These are phyloP conservation scores for Dasyprocta punctata DNA, from an alignment of 2,113 vertebrate genomes.

Conservation along the genomic window DNA sequence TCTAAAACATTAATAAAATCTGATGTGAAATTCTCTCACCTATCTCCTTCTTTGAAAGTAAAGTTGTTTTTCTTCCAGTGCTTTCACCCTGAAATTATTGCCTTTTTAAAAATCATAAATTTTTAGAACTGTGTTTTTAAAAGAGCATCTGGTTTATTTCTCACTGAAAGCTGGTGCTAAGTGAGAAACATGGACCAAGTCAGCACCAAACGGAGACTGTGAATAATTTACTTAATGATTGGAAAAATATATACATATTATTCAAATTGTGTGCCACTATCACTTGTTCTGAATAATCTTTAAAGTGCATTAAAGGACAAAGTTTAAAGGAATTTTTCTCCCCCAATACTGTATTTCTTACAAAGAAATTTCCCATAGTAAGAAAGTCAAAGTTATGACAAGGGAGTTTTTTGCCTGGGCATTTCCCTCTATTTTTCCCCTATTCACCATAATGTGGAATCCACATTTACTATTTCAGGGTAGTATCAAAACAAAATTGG, in stretches of 20 bases:
- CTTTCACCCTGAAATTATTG: no score
- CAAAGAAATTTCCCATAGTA: neutral
- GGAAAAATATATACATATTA: constrained; percentile 26
- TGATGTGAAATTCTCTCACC: neutral
- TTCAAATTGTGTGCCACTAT: neutral
- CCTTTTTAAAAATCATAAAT: constrained; percentile 42
- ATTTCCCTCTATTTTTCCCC: neutral
- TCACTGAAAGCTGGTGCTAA: constrained; percentile 46
- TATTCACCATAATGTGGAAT: neutral
- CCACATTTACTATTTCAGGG: neutral
- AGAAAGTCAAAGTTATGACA: constrained; percentile 29
- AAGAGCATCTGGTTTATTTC: constrained; percentile 71
- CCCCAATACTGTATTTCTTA: neutral
- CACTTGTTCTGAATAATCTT: constrained; percentile 27
- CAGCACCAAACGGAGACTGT: constrained; percentile 55
- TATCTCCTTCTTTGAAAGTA: constrained; percentile 46
- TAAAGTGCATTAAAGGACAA: neutral
- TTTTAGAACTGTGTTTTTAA: constrained; percentile 68
- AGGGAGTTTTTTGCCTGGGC: neutral
- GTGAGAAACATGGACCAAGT: constrained; percentile 58
- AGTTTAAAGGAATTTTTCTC: neutral
- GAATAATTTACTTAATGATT: constrained; percentile 62
- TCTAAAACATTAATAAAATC: neutral
- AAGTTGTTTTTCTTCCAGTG: neutral
- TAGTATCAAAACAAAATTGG: neutral